phyloP scores from a whole-genome alignment of 2,888 invertebrate genomes.

The Doris montereyensis region DNA sequence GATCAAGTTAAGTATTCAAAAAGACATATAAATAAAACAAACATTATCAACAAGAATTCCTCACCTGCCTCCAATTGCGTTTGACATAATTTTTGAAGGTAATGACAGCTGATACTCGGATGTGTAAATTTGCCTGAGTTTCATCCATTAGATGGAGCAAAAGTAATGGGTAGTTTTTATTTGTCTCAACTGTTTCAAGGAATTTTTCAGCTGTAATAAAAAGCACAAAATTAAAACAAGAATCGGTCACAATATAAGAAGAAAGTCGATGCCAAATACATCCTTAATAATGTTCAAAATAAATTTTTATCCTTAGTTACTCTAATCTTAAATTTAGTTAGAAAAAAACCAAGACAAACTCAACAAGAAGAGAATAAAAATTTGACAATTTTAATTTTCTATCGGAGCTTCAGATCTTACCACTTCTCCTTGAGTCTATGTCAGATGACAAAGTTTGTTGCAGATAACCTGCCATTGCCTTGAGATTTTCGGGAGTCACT shows the following conservation, averaged over 20 bases:
- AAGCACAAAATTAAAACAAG: too few relatives aligned
- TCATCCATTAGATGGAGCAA: constrained; percentile 90
- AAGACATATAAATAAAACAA: not conserved
- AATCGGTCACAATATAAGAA: too few relatives aligned
- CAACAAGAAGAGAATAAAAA: not conserved
- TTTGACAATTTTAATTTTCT: not conserved
- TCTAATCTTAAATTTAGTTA: not conserved
- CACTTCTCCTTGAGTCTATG: constrained; percentile 85
- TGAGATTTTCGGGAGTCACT: constrained; percentile 86
- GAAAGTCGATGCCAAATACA: too few relatives aligned
- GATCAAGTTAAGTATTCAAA: not conserved
- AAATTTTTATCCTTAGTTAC: too few relatives aligned
- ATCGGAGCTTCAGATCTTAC: constrained; percentile 70
- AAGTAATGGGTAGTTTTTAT: constrained; percentile 90
- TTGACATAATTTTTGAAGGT: constrained; percentile 98
- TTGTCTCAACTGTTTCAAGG: constrained; percentile 89
- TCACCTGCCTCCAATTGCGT: constrained; percentile 85
- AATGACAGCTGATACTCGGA: constrained; percentile 91
- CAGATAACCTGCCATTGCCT: constrained; percentile 86
- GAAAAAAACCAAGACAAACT: not conserved
- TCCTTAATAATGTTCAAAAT: not conserved
- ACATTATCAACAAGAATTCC: constrained; percentile 39
- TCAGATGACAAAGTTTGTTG: constrained; percentile 91
- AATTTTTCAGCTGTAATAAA: constrained; percentile 87
- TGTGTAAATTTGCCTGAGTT: constrained; percentile 80